Evolutionary conservation across 2,888 invertebrate genomes (phyloP).

Genomic region (Melanostoma mellinum): DNA sequence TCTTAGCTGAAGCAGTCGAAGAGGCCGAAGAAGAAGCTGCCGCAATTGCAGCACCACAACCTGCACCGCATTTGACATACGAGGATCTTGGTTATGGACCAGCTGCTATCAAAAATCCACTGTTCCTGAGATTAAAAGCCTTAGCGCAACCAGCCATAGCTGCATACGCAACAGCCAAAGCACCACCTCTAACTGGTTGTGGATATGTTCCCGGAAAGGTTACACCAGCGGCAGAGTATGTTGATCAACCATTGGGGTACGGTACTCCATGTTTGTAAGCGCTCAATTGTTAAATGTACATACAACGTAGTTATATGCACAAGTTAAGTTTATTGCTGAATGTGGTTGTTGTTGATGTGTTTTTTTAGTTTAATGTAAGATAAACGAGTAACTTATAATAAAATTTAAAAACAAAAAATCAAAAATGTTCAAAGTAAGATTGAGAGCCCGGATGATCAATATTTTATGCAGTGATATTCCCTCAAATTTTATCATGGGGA

Average conservation of each 20-base stretch:
- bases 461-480: no score
- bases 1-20: slow-evolving; percentile 51
- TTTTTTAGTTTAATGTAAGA: slow-evolving; percentile 34
- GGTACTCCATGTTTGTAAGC: slow-evolving; percentile 64
- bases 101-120: slow-evolving; percentile 79
- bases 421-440: neutral
- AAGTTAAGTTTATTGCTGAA: slow-evolving; percentile 51
- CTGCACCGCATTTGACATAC: slow-evolving; percentile 79
- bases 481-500: no score
- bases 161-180: neutral
- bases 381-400: slow-evolving; percentile 9
- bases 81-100: slow-evolving; percentile 82
- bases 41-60: slow-evolving; percentile 35
- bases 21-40: slow-evolving; percentile 77
- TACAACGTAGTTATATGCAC: slow-evolving; percentile 47
- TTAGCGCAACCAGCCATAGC: slow-evolving; percentile 33
- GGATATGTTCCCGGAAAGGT: slow-evolving; percentile 78
- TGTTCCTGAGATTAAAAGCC: slow-evolving; percentile 73
- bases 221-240: slow-evolving; percentile 73
- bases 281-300: neutral
- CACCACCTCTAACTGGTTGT: slow-evolving; percentile 73
- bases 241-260: slow-evolving; percentile 32
- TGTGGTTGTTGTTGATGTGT: slow-evolving; percentile 71
- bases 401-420: slow-evolving; percentile 2
- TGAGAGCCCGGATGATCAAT: neutral